Base-by-base conservation (phyloP, 2,888 invertebrate species). In the Cosmorhoe ocellata region DNA sequence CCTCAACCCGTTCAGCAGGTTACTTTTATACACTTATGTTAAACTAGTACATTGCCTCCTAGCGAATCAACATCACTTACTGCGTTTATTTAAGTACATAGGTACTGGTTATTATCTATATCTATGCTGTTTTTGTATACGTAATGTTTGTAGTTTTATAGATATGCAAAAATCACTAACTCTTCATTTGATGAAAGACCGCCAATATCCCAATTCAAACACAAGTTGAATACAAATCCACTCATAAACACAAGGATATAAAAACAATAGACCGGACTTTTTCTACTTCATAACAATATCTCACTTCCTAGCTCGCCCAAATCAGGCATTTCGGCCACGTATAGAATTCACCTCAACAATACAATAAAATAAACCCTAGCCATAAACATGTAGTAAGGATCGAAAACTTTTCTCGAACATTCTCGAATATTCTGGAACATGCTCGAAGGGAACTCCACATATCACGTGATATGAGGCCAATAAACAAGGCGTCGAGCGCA, bases 401-500 rank as follows among this genome's bases (percentile, higher is more conserved):
- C 22, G 47, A 32, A 32, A 49, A 54, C 44, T 55, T 46, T 54
- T 55, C 55, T 51, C 27, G 18, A 46, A 50, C 27, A 10, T 43
- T 42, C 44, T 52, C 33, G 43, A 48, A 48, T 44, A 34, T 63
- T 61, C 51, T 39, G 50, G 54, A 57, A 60, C 44, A 45, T 48
- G 26, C 48, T 42, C 36, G 33, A 34, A 41, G 63, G 64, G 60
- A 22, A 37, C 34, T 40, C 42, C 33, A 42, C 42, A 69, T 73
- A 68, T 68, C 71, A 67, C 69, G 50, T 57, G 46, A 71, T 67
- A 66, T 63, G 59, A 60, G 61, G 49, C 59, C 69, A 61, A 71
- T 74, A 70, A 75, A 75, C 70, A 72, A 67, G 63, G 64, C 58
- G 53, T 47, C 41, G 66, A 43, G 49, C 49, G 46, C 77, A 74